phyloP scores from a whole-genome alignment of 1,140 invertebrate genomes.

The Lithobius niger region DNA sequence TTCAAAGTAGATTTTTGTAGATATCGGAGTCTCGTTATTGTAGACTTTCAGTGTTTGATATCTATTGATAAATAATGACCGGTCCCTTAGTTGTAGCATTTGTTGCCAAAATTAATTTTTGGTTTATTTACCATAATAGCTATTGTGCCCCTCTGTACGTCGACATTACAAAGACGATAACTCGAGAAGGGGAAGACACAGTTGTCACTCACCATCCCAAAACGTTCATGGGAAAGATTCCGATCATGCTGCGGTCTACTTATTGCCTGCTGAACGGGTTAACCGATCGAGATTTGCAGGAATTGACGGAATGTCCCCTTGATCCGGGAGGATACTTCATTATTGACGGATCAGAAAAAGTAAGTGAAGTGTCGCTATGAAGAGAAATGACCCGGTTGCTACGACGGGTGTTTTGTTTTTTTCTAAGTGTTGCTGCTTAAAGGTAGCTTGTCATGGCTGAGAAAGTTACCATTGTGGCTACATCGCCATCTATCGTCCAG shows the following conservation, averaged over 20 bases:
- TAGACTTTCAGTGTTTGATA: no score
- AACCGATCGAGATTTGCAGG: conserved; percentile 93
- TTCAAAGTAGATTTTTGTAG: no score
- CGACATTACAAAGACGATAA: conserved; percentile 91
- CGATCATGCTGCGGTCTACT: conserved; percentile 94
- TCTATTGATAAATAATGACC: no score
- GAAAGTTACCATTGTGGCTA: no score
- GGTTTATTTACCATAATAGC: no score
- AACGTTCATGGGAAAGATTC: conserved; percentile 98
- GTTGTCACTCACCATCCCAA: conserved; percentile 90
- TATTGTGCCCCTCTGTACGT: conserved; percentile 97
- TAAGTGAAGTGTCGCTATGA: conserved; percentile 31
- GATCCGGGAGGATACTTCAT: conserved; percentile 97
- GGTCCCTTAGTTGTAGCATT: no score
- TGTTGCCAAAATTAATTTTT: no score
- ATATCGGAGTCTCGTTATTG: no score
- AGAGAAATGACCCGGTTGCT: background rate
- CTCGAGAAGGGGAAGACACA: conserved; percentile 78
- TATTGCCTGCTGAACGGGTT: conserved; percentile 88
- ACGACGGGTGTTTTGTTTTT: no score
- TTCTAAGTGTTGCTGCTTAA: no score
- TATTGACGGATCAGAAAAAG: conserved; percentile 92
- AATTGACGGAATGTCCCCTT: conserved; percentile 95
- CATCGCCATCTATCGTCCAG: no score
- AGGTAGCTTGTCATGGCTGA: no score